phyloP scores from a whole-genome alignment of 2,113 vertebrate genomes.

The Ranitomeya variabilis region DNA sequence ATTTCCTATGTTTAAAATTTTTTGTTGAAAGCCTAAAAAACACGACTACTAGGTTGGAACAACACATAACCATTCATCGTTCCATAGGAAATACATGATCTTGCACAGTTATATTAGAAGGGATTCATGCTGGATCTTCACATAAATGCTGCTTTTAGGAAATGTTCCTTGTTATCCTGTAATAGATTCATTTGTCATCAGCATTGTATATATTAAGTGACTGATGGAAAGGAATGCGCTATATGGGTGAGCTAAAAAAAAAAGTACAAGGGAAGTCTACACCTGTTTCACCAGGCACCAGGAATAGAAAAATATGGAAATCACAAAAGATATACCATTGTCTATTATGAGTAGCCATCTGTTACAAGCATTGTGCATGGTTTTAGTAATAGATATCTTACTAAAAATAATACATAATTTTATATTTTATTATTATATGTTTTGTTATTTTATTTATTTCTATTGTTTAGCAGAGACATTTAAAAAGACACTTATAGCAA shows the following conservation, averaged over 20 bases:
- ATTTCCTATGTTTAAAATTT: too few species aligned
- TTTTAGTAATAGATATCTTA: too few species aligned
- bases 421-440: too few species aligned
- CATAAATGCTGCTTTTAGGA: not conserved
- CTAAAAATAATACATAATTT: too few species aligned
- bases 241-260: conserved; percentile 16
- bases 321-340: not conserved
- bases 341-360: not conserved
- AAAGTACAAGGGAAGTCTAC: not conserved
- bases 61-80: too few species aligned
- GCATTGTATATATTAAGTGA: not conserved
- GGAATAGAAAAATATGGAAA: not conserved
- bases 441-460: too few species aligned
- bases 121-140: not conserved
- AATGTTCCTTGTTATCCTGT: not conserved
- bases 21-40: too few species aligned
- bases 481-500: too few species aligned
- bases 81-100: not conserved
- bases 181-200: conserved; percentile 27
- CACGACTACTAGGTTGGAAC: too few species aligned
- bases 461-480: too few species aligned
- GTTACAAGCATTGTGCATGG: not conserved
- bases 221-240: conserved; percentile 41
- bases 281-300: conserved; percentile 7
- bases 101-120: not conserved